Evolutionary conservation across 2,888 invertebrate genomes (phyloP), one percentile per base, ranked within the genome.

Genomic region (Melieria picta): DNA sequence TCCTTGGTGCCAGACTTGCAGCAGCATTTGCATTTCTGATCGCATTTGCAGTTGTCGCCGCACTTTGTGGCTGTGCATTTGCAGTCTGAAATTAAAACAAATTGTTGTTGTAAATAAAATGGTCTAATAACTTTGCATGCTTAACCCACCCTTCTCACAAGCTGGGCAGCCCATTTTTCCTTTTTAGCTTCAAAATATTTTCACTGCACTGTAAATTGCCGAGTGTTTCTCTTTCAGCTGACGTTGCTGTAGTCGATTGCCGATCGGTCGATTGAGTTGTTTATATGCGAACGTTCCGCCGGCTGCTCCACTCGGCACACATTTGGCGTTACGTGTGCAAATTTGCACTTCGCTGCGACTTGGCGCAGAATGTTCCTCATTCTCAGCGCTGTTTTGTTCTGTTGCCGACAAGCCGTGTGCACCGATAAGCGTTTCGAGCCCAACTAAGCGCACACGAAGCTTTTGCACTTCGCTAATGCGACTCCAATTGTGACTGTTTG

Each of bases 21-120:
- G 62, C 75, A 74, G 62, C 83, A 83, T 62, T 82, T 80, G 65
- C 82, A 83, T 56, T 83, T 76, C 66, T 80, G 78, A 67, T 81
- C 80, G 73, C 81, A 83, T 72, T 76, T 69, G 67, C 83, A 83
- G 69, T 75, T 81, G 50, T 79, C 77, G 11, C 82, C 82, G 69
- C 83, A 83, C 75, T 83, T 80, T 64, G 77, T 79, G 63, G 80
- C 66, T 47, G 77, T 76, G 75, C 82, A 83, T 77, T 82, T 82
- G 75, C 83, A 83, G 77, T 79, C 83, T 83, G 52, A 6, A 42
- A 60, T 66, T 61, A 1, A 9, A 72, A 16, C 47, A 46, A 6
- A 58, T 46, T 45, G 42, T 42, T 10, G 13, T 65, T 55, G 16
- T 48, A 11, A 50, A 11, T 60, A n/a, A 45, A 47, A 50, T n/a